A percentile compares a stretch with the other conserved stretches of the same genome.
phyloP scores from a whole-genome alignment of 2,113 vertebrate genomes.

The Mustelus asterias region DNA sequence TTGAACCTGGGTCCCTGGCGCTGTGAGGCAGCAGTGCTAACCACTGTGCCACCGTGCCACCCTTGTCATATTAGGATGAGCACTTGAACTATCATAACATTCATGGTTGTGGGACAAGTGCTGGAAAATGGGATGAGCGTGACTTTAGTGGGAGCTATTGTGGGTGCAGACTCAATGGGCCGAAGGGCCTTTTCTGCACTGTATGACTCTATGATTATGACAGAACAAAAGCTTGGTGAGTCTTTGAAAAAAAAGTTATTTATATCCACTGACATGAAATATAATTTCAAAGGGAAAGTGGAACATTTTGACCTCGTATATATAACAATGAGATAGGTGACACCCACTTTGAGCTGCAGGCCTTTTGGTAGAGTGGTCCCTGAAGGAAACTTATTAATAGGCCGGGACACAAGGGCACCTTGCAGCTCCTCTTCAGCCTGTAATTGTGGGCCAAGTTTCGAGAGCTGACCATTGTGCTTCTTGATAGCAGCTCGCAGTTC shows the following conservation, averaged over 20 bases:
- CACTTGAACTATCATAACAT: no score
- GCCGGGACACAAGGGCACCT: conserved; percentile 44
- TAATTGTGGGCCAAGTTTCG: conserved; percentile 44
- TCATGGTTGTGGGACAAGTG: no score
- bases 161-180: no score
- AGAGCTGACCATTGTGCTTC: conserved; percentile 48
- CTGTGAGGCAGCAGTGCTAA: no score
- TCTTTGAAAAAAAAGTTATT: neutral
- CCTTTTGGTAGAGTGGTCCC: conserved; percentile 34
- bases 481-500: conserved; percentile 51
- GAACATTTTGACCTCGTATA: neutral
- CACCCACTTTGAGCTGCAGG: conserved; percentile 45
- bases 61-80: no score
- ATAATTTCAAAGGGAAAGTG: neutral
- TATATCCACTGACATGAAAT: neutral
- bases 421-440: conserved; percentile 48
- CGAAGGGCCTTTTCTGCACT: no score
- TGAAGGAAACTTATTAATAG: conserved; percentile 43
- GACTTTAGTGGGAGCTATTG: no score
- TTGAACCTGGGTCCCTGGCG: no score
- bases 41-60: no score
- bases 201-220: neutral
- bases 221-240: neutral
- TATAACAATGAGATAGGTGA: conserved; percentile 15
- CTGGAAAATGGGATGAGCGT: no score